Percentiles rank a stretch among this genome's conserved stretches.
phyloP scores from a whole-genome alignment of 2,888 invertebrate genomes.

The Gymnosoma rotundatum region DNA sequence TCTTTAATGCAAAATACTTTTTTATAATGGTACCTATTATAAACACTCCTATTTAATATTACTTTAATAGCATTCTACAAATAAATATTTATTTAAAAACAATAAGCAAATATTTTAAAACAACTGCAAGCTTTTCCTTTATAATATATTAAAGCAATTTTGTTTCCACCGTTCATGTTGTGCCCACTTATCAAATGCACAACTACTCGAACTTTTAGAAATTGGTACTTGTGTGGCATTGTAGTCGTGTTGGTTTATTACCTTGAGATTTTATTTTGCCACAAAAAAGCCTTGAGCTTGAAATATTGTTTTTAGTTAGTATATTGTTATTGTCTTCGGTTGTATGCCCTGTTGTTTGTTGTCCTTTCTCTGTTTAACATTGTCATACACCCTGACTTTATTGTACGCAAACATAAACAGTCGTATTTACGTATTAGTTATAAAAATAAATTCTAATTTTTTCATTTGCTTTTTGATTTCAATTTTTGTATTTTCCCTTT shows the following conservation, averaged over 20 bases:
- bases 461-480: conserved; percentile 55
- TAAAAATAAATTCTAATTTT: conserved; percentile 36
- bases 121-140: background rate
- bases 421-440: background rate
- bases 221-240: conserved; percentile 20
- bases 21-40: background rate
- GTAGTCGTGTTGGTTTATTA: conserved; percentile 56
- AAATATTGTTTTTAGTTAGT: conserved; percentile 62
- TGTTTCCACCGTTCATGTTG: background rate
- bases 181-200: conserved; percentile 7
- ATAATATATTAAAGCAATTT: background rate
- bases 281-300: conserved; percentile 66
- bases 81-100: no score
- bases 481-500: background rate
- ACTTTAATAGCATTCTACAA: no score
- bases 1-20: background rate
- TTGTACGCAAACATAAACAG: background rate
- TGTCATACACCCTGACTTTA: conserved; percentile 18
- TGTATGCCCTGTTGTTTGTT: conserved; percentile 21
- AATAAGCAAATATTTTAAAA: background rate
- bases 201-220: background rate
- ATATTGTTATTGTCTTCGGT: conserved; percentile 16
- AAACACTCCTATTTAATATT: no score
- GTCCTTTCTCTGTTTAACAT: conserved; percentile 6
- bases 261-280: conserved; percentile 58